Evolutionary conservation across 35 echinoderm and acorn worm genomes (phyloP).

Genomic region (Chiridota heheva): DNA sequence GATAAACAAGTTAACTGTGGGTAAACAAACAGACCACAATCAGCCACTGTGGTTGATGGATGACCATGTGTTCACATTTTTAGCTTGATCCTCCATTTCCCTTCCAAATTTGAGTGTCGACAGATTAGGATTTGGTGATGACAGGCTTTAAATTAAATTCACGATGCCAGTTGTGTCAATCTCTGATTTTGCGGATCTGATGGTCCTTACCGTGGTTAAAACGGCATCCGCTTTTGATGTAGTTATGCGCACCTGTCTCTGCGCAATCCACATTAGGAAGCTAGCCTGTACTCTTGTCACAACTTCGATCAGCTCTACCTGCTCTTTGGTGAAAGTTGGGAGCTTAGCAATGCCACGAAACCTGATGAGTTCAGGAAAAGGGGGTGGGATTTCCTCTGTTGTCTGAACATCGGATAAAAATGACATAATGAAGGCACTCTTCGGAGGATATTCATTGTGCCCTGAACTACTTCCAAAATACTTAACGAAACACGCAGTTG

Average conservation of each 20-base stretch:
- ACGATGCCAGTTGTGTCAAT: neutral
- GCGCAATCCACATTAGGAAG: slow-evolving; percentile 29
- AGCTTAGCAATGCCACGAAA: neutral
- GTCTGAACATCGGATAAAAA: neutral
- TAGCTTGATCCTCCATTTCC: slow-evolving; percentile 35
- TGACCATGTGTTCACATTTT: neutral
- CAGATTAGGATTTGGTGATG: slow-evolving; percentile 14
- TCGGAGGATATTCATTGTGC: neutral
- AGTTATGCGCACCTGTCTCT: slow-evolving; percentile 31
- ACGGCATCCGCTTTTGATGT: slow-evolving; percentile 45
- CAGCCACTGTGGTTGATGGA: slow-evolving; percentile 5
- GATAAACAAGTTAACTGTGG: slow-evolving; percentile 24
- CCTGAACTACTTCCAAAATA: neutral
- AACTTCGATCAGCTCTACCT: slow-evolving; percentile 35
- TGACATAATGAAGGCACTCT: neutral
- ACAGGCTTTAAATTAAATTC: slow-evolving; percentile 6
- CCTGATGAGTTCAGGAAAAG: neutral
- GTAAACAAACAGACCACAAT: slow-evolving; percentile 63
- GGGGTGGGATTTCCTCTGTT: neutral
- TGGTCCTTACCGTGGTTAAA: slow-evolving; percentile 28
- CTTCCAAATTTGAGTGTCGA: slow-evolving; percentile 29
- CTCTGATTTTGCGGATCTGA: neutral
- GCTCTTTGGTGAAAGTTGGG: neutral
- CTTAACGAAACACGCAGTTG: neutral
- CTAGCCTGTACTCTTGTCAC: slow-evolving; percentile 50